phyloP scores from a whole-genome alignment of 2,888 invertebrate genomes.

The Achlya flavicornis region DNA sequence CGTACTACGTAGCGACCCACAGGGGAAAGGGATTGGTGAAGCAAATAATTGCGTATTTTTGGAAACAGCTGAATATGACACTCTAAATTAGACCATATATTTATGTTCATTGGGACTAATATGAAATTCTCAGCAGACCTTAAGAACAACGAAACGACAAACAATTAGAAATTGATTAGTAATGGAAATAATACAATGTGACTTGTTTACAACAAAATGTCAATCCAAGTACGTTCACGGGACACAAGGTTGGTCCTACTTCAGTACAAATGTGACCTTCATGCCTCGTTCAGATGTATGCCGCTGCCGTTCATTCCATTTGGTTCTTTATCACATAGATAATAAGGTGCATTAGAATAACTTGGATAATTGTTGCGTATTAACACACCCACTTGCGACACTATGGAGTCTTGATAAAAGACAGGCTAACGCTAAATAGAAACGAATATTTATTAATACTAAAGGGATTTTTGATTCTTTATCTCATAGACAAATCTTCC shows the following conservation, averaged over 20 bases:
- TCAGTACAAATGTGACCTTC: neutral
- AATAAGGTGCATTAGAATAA: neutral
- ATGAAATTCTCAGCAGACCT: no score
- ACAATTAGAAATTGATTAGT: neutral
- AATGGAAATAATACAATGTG: neutral
- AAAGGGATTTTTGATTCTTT: no score
- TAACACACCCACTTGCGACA: neutral
- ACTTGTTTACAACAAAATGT: neutral
- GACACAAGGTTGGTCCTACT: neutral
- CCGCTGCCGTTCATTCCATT: neutral
- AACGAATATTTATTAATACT: no score
- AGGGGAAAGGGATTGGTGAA: no score
- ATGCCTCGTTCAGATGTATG: constrained; percentile 4
- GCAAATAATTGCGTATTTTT: no score
- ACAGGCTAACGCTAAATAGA: no score
- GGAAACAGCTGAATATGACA: no score
- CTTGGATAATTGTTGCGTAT: neutral
- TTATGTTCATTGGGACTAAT: no score
- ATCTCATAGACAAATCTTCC: no score
- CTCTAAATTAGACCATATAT: no score
- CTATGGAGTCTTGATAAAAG: neutral
- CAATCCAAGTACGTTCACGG: neutral
- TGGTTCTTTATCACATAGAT: neutral
- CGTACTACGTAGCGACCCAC: no score
- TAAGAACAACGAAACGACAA: neutral